Percentiles rank a stretch among this genome's conserved stretches.
These are phyloP conservation scores for Trichosurus vulpecula DNA, from an alignment of 2,797 vertebrate genomes.

Conservation along the genomic window DNA sequence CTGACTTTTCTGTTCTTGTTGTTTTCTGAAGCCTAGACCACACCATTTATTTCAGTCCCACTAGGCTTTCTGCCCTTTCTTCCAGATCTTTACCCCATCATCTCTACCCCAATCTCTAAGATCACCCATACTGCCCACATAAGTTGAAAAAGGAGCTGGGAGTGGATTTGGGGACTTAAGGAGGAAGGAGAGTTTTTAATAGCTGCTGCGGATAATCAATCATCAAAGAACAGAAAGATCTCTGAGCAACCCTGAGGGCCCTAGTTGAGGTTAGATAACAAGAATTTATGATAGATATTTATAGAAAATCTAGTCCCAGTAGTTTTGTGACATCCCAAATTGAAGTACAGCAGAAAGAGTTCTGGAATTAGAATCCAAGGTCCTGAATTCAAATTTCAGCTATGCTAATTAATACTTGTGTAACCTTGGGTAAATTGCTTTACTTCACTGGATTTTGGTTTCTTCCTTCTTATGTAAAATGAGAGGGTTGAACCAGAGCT, in stretches of 20 bases:
- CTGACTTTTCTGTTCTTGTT: accelerated
- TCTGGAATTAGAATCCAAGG: not conserved
- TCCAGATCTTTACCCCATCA: not conserved
- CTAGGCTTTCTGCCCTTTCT: not conserved
- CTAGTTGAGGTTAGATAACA: no score
- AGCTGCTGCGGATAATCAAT: not conserved
- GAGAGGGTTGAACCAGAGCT: not conserved
- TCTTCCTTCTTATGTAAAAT: not conserved
- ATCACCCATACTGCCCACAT: no score
- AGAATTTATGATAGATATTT: not conserved
- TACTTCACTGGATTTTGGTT: not conserved
- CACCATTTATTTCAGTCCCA: not conserved
- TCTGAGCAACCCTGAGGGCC: not conserved
- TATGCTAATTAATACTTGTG: not conserved
- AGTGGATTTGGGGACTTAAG: no score
- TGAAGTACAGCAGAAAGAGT: not conserved
- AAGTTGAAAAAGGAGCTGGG: not conserved
- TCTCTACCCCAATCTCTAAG: accelerated
- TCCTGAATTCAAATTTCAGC: not conserved
- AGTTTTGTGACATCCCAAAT: not conserved
- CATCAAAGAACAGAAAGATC: not conserved
- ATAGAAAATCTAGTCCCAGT: not conserved
- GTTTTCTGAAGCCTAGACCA: accelerated
- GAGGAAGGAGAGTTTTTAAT: not conserved
- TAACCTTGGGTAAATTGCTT: not conserved